Evolutionary conservation across 2,113 vertebrate species (phyloP).

Genomic region (Stegostoma tigrinum): DNA sequence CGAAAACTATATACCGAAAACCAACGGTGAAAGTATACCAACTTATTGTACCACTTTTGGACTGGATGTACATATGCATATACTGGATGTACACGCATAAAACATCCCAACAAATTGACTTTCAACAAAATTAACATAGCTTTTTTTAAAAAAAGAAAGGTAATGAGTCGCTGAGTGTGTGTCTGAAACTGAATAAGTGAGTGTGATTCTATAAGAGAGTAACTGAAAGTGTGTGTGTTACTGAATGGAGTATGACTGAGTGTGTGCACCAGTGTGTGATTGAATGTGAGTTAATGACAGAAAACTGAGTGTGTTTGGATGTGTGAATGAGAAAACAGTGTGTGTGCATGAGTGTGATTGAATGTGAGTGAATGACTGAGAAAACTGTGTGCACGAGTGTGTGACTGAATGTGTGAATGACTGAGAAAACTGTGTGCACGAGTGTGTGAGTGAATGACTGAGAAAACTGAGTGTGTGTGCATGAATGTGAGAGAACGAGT

Average conservation of each 20-base stretch:
- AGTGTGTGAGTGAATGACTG: neutral
- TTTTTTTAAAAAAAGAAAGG: neutral
- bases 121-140: neutral
- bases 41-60: neutral
- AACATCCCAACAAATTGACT: neutral
- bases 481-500: too few species aligned
- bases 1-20: neutral
- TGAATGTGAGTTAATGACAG: too few species aligned
- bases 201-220: too few species aligned
- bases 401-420: too few species aligned
- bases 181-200: too few species aligned
- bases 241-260: neutral
- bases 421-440: too few species aligned
- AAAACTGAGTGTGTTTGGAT: too few species aligned
- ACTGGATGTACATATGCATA: neutral
- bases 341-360: too few species aligned
- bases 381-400: too few species aligned
- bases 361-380: neutral
- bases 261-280: too few species aligned
- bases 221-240: too few species aligned
- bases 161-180: neutral
- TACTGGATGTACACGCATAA: neutral
- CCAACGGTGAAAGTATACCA: neutral
- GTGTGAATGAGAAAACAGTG: neutral
- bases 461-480: neutral